phyloP scores from a whole-genome alignment of 2,113 vertebrate species.

The Callaeas wilsoni region DNA sequence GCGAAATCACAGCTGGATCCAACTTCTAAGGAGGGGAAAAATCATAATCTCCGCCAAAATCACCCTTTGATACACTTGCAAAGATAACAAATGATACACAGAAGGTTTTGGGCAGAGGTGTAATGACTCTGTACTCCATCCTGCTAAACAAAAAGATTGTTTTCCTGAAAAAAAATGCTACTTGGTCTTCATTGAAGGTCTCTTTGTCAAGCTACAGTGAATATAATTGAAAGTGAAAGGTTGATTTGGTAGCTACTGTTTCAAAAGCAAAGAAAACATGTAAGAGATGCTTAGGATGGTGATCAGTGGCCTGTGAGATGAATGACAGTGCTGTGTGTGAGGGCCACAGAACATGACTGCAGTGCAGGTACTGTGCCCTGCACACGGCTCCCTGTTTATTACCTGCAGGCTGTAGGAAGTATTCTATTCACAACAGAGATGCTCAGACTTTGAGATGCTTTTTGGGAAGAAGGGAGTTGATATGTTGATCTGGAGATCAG shows the following conservation, averaged over 20 bases:
- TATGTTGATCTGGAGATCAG: background rate
- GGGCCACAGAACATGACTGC: background rate
- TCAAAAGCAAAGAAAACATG: background rate
- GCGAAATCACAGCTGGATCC: background rate
- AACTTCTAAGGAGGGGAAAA: conserved; percentile 37
- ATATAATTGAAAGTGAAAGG: background rate
- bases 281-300: background rate
- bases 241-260: background rate
- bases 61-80: conserved; percentile 8
- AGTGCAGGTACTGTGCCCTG: fast-evolving
- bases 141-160: background rate
- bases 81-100: background rate
- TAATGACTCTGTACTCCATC: background rate
- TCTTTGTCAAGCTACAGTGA: background rate
- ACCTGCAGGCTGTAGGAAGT: background rate
- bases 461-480: background rate
- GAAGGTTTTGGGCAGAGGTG: background rate
- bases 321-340: background rate
- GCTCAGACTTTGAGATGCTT: background rate
- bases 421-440: background rate
- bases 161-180: background rate
- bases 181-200: background rate
- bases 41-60: background rate
- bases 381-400: background rate
- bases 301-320: background rate